A percentile compares a stretch with the other conserved stretches of the same genome.
These are phyloP conservation scores for Synanthedon tipuliformis DNA, from an alignment of 2,888 invertebrate species.

Conservation along the genomic window DNA sequence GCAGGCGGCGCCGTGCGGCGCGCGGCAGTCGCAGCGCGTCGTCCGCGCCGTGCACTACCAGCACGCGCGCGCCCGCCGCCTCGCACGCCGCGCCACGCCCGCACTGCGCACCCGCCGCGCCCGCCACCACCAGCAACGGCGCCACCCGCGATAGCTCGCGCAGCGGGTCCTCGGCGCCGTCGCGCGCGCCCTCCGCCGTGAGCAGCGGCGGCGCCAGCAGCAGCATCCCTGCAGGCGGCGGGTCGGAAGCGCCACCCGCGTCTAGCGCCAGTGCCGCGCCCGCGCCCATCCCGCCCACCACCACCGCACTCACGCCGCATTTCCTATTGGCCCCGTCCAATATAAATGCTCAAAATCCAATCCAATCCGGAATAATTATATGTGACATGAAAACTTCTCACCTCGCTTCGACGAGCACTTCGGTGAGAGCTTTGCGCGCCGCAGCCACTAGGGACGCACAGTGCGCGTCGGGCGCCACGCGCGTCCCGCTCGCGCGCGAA, in stretches of 20 bases:
- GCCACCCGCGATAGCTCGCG: slow-evolving; percentile 29
- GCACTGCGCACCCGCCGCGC: slow-evolving; percentile 58
- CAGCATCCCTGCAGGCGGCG: slow-evolving; percentile 60
- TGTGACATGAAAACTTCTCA: slow-evolving; percentile 8
- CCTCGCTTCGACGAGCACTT: slow-evolving; percentile 34
- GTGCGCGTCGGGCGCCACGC: slow-evolving; percentile 25
- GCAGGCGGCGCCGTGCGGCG: slow-evolving; percentile 68
- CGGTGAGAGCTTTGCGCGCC: slow-evolving; percentile 31
- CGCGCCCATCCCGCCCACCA: slow-evolving; percentile 29
- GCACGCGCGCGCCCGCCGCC: slow-evolving; percentile 66
- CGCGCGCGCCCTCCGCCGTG: slow-evolving; percentile 74
- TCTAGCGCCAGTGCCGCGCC: slow-evolving; percentile 22
- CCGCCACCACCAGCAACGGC: slow-evolving; percentile 8
- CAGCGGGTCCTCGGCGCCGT: slow-evolving; percentile 73
- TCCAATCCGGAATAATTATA: not conserved
- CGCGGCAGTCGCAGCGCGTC: slow-evolving; percentile 73
- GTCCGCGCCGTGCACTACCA: slow-evolving; percentile 78
- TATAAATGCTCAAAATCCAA: not conserved
- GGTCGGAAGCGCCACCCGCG: slow-evolving; percentile 13
- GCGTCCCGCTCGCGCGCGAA: slow-evolving; percentile 10
- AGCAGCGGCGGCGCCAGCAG: slow-evolving; percentile 77
- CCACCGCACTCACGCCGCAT: slow-evolving; percentile 14
- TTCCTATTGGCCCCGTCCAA: too few relatives aligned
- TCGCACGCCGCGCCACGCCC: slow-evolving; percentile 46
- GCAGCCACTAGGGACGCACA: slow-evolving; percentile 25